phyloP scores from a whole-genome alignment of 1,140 invertebrate species.

The Drosophila nigrodunni region DNA sequence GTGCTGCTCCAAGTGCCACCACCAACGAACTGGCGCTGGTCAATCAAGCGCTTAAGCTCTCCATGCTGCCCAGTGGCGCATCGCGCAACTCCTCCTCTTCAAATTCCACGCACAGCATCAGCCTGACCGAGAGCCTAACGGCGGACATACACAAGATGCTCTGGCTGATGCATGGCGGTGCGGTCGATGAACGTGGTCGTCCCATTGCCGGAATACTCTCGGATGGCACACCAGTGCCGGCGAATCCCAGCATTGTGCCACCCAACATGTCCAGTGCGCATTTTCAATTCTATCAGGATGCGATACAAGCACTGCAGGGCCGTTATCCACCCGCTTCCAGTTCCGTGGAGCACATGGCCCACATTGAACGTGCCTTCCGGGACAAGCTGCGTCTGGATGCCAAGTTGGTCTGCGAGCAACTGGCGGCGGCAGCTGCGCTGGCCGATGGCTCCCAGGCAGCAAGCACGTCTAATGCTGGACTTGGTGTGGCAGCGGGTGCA shows the following conservation, averaged over 20 bases:
- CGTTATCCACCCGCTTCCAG: conserved; percentile 46
- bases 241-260: conserved; percentile 59
- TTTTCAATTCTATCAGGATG: conserved; percentile 80
- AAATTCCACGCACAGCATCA: conserved; percentile 77
- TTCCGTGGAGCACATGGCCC: conserved; percentile 63
- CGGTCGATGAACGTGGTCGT: conserved; percentile 71
- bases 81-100: conserved; percentile 76
- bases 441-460: conserved; percentile 3
- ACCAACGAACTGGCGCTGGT: conserved; percentile 57
- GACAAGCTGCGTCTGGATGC: conserved; percentile 68
- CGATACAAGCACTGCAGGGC: conserved; percentile 71
- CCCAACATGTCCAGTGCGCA: conserved; percentile 79
- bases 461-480: conserved; percentile 17
- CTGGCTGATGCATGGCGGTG: conserved; percentile 76
- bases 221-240: conserved; percentile 64
- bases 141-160: conserved; percentile 83
- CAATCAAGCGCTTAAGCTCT: conserved; percentile 44
- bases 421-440: conserved; percentile 47
- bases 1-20: neutral
- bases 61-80: conserved; percentile 21
- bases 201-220: conserved; percentile 58
- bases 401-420: conserved; percentile 74
- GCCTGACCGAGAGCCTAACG: conserved; percentile 72
- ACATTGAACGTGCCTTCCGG: conserved; percentile 62
- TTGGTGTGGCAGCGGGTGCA: conserved; percentile 16